A percentile compares a stretch with the other conserved stretches of the same genome.
Evolutionary conservation across 2,113 vertebrate genomes (phyloP).

Genomic region (Sinocyclocheilus anophthalmus): DNA sequence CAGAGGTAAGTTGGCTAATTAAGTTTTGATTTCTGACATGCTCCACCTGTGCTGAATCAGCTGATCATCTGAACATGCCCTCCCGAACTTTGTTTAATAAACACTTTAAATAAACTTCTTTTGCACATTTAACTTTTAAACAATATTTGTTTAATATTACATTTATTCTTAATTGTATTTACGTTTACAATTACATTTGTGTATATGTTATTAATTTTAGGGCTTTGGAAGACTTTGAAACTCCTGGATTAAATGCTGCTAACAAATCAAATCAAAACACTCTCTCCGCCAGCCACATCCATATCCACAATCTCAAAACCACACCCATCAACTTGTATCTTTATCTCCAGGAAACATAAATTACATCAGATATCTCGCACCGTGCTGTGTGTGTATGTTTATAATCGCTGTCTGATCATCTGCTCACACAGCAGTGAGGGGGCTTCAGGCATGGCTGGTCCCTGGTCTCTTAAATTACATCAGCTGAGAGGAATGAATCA

Average conservation of each 20-base stretch:
- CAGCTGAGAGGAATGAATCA: constrained; percentile 68
- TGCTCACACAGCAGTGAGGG: constrained; percentile 18
- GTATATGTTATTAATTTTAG: neutral
- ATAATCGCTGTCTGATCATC: neutral
- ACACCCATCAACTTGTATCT: neutral
- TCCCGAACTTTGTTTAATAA: too few species aligned
- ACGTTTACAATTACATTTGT: too few species aligned
- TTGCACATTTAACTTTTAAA: neutral
- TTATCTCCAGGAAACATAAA: constrained; percentile 35
- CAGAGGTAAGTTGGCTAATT: too few species aligned
- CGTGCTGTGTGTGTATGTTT: constrained; percentile 65
- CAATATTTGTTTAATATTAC: neutral
- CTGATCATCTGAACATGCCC: too few species aligned
- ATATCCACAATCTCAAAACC: neutral
- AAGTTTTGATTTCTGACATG: too few species aligned
- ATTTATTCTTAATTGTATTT: neutral
- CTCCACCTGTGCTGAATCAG: too few species aligned
- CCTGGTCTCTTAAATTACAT: constrained; percentile 64
- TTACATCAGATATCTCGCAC: neutral
- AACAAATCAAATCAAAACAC: constrained; percentile 45
- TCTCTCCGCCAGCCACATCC: neutral
- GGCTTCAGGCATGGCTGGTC: constrained; percentile 60
- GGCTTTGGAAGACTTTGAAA: neutral
- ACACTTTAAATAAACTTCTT: neutral
- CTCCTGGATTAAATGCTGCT: constrained; percentile 54